These are phyloP conservation scores for Pangasius larnaudii DNA, from an alignment of 2,797 vertebrate species.

Conservation along the genomic window DNA sequence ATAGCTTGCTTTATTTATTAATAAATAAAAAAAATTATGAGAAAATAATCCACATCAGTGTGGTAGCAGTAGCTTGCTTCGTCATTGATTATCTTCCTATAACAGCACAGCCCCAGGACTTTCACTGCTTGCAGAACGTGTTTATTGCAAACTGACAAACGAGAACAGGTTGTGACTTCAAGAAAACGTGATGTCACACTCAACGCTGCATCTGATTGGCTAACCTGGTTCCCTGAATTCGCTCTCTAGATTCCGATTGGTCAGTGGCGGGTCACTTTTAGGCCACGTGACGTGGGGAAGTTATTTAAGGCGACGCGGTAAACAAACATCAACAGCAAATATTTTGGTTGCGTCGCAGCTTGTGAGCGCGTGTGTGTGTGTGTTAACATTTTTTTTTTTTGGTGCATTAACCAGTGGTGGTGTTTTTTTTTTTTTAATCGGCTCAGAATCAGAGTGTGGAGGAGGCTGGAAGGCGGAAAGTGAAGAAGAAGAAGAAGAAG, in stretches of 20 bases:
- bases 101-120: too few species aligned
- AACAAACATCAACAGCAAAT: constrained; percentile 67
- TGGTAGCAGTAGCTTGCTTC: too few species aligned
- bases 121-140: background rate
- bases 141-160: background rate
- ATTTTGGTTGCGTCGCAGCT: constrained; percentile 33
- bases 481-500: background rate
- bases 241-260: constrained; percentile 67
- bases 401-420: background rate
- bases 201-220: constrained; percentile 67
- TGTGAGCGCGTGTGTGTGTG: background rate
- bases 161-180: background rate
- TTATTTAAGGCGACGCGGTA: constrained; percentile 72
- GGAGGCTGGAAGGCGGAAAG: background rate
- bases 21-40: background rate
- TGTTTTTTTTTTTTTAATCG: background rate
- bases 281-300: constrained; percentile 57
- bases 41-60: background rate
- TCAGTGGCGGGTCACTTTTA: constrained; percentile 69
- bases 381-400: background rate
- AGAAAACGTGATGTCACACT: too few species aligned
- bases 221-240: constrained; percentile 70
- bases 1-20: too few species aligned
- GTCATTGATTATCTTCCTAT: background rate
- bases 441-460: background rate